Evolutionary conservation across 2,113 vertebrate genomes (phyloP).

Genomic region (Bombycilla garrulus): DNA sequence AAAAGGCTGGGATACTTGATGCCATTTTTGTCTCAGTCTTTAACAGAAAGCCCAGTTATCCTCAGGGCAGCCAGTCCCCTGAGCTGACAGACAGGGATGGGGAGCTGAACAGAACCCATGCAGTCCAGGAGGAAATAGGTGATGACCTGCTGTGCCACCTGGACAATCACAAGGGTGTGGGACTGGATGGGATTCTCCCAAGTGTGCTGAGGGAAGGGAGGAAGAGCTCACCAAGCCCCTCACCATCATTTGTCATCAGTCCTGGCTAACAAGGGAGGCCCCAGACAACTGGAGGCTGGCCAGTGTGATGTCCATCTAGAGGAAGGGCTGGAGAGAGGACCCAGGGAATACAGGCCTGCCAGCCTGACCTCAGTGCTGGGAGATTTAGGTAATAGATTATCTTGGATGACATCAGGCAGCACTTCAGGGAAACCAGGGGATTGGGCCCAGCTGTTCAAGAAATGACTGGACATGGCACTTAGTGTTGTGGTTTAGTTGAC

Average conservation of each 20-base stretch:
- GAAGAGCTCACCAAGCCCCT: not conserved
- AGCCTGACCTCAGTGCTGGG: not conserved
- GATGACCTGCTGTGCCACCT: not conserved
- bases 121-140: not conserved
- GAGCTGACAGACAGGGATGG: not conserved
- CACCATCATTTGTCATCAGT: not conserved
- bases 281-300: not conserved
- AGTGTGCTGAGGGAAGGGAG: not conserved
- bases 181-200: not conserved
- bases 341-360: not conserved
- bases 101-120: not conserved
- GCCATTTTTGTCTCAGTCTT: not conserved
- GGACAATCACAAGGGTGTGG: not conserved
- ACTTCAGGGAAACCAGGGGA: not conserved
- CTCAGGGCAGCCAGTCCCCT: not conserved
- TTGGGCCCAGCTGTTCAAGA: not conserved
- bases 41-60: not conserved
- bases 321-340: not conserved
- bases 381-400: too few relatives aligned
- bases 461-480: not conserved
- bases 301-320: not conserved
- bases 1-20: not conserved
- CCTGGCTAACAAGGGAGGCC: not conserved
- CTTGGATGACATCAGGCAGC: not conserved
- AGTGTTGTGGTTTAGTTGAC: not conserved